phyloP scores from a whole-genome alignment of 1,140 invertebrate species.

The Chlorops oryzae region DNA sequence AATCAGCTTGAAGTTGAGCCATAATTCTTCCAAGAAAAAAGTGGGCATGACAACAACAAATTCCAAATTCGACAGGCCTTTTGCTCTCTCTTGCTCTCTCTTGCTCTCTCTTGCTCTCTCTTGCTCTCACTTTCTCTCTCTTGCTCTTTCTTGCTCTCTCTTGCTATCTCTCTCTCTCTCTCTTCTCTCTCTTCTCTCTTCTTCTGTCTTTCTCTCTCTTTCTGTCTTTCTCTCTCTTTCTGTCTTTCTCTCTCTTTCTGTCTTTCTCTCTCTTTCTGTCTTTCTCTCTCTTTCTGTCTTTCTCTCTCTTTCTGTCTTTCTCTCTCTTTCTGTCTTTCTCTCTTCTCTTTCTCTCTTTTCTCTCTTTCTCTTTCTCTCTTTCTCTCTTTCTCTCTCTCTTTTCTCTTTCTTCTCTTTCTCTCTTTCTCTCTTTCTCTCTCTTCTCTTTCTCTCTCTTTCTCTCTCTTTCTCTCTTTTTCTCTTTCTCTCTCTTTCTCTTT shows the following conservation, averaged over 20 bases:
- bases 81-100: too few species aligned
- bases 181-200: not conserved
- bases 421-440: not conserved
- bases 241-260: not conserved
- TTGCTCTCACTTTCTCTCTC: too few species aligned
- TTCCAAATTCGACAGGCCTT: too few species aligned
- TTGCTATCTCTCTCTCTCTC: too few species aligned
- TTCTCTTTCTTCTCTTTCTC: not conserved
- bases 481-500: not conserved
- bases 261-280: not conserved
- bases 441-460: not conserved
- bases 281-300: not conserved
- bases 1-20: too few species aligned
- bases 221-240: not conserved
- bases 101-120: too few species aligned
- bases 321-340: slow-evolving; percentile 1
- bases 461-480: not conserved
- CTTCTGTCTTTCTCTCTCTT: not conserved
- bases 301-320: not conserved
- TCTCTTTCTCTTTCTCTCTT: not conserved
- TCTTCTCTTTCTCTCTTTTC: not conserved
- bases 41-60: too few species aligned
- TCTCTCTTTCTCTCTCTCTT: not conserved
- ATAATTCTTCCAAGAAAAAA: too few species aligned
- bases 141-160: too few species aligned